Evolutionary conservation across 2,888 invertebrate genomes (phyloP).

Genomic region (Bellardia bayeri): DNA sequence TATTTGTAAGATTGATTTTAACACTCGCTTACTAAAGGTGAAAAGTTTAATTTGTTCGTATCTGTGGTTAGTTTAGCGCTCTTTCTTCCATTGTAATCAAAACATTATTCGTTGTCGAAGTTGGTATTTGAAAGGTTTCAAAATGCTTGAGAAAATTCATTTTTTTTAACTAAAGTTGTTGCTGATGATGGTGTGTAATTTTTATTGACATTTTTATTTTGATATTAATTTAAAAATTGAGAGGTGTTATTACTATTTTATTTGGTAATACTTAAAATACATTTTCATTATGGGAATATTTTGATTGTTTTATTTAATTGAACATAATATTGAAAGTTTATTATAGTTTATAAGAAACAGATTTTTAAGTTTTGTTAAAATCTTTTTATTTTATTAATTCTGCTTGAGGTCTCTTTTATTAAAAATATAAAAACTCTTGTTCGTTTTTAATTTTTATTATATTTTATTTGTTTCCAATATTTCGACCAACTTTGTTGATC

Average conservation of each 20-base stretch:
- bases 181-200: slow-evolving; percentile 6
- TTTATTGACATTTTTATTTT: slow-evolving; percentile 48
- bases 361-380: too few species aligned
- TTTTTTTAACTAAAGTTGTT: not conserved
- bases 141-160: slow-evolving; percentile 11
- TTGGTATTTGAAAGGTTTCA: slow-evolving; percentile 41
- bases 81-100: not conserved
- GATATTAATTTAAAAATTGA: not conserved
- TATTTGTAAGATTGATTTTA: slow-evolving; percentile 29
- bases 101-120: not conserved
- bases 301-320: not conserved
- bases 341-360: too few species aligned
- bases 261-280: not conserved
- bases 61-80: not conserved
- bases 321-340: too few species aligned
- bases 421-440: too few species aligned
- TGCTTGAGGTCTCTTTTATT: too few species aligned
- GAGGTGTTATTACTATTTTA: not conserved
- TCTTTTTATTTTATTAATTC: too few species aligned
- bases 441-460: too few species aligned
- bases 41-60: slow-evolving; percentile 64
- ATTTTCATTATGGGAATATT: slow-evolving; percentile 1
- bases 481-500: too few species aligned
- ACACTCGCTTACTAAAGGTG: slow-evolving; percentile 62
- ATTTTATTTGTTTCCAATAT: too few species aligned